Base-by-base conservation (phyloP, 2,113 vertebrate genomes). In the Tilapia sparmanii region DNA sequence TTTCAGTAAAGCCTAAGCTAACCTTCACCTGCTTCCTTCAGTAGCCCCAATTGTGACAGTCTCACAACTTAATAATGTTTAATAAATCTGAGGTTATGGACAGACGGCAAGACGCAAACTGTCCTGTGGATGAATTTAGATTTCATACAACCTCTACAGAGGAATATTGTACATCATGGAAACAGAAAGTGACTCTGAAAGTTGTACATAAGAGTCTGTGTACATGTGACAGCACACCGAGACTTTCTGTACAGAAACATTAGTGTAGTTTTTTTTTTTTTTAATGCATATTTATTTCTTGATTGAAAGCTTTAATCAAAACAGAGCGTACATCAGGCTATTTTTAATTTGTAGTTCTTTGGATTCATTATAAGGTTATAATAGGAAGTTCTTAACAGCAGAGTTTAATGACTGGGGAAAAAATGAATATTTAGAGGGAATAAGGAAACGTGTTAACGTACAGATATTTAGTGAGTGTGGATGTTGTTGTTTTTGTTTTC, bases 361-460 rank as follows among this genome's bases (percentile, higher is more conserved):
- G 33, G 11, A 40, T 68, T 68, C 7, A 22, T 68, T 13, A 68
- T n/a, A 38, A 40, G 63, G 11, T 22, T n/a, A 38, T n/a, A 38
- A 40, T 22, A n/a, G 33, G 63, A 68, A 22, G 4, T 68, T 68
- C 63, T 68, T 68, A 38, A 68, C 63, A 68, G 33, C 33, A 11
- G 18, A 35, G 59, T 63, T 66, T 66, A 29, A 22, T 68, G 33
- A 68, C 61, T 4, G 33, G 33, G 61, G 61, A 1, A 22, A 66
- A 42, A 71, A 24, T 10, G 0, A 42, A 71, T 71, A 40, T 71
- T 71, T 1, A 71, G 63, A 38, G 63, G 40, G 12, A 42, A 11
- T 11, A 12, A 15, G 45, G 35, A 42, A 42, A 22, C 19, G 4
- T 15, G 31, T 71, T 71, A 71, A 71, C 0, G 0, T 42, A 61